These are phyloP conservation scores for Nezara viridula DNA, from an alignment of 2,888 invertebrate genomes.

Conservation along the genomic window DNA sequence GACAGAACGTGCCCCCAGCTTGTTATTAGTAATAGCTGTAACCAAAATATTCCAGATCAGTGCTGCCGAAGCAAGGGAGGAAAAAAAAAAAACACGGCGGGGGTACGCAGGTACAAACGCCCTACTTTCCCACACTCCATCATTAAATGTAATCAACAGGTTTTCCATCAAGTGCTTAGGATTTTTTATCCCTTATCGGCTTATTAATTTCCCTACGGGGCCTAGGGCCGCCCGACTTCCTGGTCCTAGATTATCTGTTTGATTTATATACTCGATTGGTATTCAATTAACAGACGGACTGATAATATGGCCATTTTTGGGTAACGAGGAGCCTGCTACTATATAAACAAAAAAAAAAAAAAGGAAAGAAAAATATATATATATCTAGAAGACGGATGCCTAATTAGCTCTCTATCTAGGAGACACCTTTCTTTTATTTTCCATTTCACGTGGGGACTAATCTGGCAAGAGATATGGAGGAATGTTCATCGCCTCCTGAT, in stretches of 20 bases:
- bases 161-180: constrained; percentile 44
- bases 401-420: background rate
- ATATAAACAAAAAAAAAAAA: background rate
- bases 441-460: background rate
- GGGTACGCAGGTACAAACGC: constrained; percentile 26
- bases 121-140: constrained; percentile 44
- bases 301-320: constrained; percentile 36
- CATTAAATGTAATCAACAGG: constrained; percentile 46
- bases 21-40: constrained; percentile 25
- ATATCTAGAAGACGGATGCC: constrained; percentile 20
- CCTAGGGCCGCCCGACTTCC: background rate
- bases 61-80: background rate
- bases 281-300: constrained; percentile 22
- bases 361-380: background rate
- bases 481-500: background rate
- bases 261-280: constrained; percentile 1
- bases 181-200: constrained; percentile 45
- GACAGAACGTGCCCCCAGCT: background rate
- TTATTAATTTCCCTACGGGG: constrained; percentile 29
- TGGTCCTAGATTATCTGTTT: constrained; percentile 31
- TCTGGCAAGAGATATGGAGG: constrained; percentile 4
- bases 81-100: background rate
- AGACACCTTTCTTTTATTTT: constrained; percentile 28
- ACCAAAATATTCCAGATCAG: constrained; percentile 30
- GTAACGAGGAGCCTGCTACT: constrained; percentile 22